Percentiles rank a stretch among this genome's conserved stretches.
Conservation (phyloP, 2,797 vertebrate genomes). For the Helarctos malayanus region DNA sequence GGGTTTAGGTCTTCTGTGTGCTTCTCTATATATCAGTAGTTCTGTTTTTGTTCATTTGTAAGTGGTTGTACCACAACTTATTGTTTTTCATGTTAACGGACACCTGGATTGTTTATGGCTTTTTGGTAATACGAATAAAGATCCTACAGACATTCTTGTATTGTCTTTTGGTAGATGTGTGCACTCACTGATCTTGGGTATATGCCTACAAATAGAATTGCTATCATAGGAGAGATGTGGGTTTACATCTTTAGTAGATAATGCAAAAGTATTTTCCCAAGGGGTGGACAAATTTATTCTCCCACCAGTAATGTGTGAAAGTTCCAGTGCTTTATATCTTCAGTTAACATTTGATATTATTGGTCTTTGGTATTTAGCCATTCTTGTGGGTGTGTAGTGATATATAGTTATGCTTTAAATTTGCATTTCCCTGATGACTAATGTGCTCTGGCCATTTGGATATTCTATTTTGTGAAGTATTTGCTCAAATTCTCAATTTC, state of each 20-base stretch:
- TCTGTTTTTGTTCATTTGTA: not conserved
- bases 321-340: not conserved
- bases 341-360: not conserved
- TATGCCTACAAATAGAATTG: not conserved
- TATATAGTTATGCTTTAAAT: not conserved
- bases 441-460: not conserved
- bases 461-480: slow-evolving; percentile 6
- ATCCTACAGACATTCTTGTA: not conserved
- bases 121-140: not conserved
- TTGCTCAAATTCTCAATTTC: not conserved
- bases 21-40: not conserved
- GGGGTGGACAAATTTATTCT: not conserved
- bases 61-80: not conserved
- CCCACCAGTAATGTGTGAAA: not conserved
- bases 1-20: not conserved
- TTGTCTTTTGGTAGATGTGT: not conserved
- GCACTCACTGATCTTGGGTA: not conserved
- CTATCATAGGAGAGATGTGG: not conserved
- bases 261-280: not conserved
- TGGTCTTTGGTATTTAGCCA: not conserved
- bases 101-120: not conserved
- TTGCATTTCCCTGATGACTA: not conserved
- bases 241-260: not conserved
- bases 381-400: not conserved
- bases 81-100: not conserved